Evolutionary conservation across 2,888 invertebrate genomes (phyloP).

Genomic region (Nomada flava): DNA sequence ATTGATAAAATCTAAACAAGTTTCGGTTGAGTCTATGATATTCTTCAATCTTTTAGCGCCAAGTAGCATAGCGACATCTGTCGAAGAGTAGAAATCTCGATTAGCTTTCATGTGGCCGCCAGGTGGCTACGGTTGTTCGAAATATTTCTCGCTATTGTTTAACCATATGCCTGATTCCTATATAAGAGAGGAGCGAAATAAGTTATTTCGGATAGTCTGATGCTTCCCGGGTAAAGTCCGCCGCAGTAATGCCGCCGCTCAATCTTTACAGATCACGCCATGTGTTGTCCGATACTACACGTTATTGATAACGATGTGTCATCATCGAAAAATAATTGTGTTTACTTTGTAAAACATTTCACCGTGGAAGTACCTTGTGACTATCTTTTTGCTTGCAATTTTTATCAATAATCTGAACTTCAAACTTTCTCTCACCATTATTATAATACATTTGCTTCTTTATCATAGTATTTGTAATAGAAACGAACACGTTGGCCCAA

Average conservation of each 20-base stretch:
- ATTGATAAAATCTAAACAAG: not conserved
- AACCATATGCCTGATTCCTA: constrained; percentile 56
- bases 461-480: no score
- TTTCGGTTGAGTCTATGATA: not conserved
- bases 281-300: constrained; percentile 69
- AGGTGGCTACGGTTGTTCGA: constrained; percentile 9
- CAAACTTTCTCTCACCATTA: not conserved
- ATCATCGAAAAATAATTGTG: constrained; percentile 60
- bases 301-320: constrained; percentile 65
- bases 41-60: constrained; percentile 19
- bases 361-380: constrained; percentile 77
- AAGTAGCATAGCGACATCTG: not conserved
- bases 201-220: constrained; percentile 74
- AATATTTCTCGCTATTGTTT: constrained; percentile 66
- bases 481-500: not conserved
- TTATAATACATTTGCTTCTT: no score
- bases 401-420: not conserved
- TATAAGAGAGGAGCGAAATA: constrained; percentile 67
- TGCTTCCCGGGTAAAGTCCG: constrained; percentile 76
- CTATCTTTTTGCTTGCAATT: constrained; percentile 74
- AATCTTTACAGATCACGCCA: constrained; percentile 70
- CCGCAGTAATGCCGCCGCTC: constrained; percentile 70
- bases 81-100: not conserved
- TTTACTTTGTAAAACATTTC: constrained; percentile 65
- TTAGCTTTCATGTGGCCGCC: not conserved